Conservation (phyloP, 2,797 vertebrate genomes). For the Poecilia picta region DNA sequence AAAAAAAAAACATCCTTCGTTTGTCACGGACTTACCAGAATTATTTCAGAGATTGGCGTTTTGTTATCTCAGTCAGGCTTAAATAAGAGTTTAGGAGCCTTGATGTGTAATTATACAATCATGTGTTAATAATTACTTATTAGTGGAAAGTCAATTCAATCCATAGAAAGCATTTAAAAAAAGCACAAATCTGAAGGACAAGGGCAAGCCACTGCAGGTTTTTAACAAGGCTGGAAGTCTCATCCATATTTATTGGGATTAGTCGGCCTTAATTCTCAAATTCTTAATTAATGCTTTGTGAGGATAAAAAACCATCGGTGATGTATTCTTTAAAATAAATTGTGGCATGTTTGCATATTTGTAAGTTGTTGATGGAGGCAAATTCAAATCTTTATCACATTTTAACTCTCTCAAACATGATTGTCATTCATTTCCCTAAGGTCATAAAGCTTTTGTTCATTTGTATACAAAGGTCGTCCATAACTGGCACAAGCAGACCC, state of each 20-base stretch:
- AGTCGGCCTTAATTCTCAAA: constrained; percentile 58
- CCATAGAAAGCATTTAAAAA: constrained; percentile 31
- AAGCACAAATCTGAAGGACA: constrained; percentile 35
- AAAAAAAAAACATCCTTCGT: constrained; percentile 58
- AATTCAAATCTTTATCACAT: constrained; percentile 18
- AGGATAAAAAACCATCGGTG: constrained; percentile 35
- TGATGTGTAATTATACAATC: constrained; percentile 53
- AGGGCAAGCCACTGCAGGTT: constrained; percentile 50
- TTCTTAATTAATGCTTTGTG: constrained; percentile 53
- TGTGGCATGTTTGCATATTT: constrained; percentile 18
- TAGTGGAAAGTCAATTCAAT: constrained; percentile 41
- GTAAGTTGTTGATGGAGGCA: constrained; percentile 7
- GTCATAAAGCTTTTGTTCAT: constrained; percentile 16
- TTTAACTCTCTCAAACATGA: constrained; percentile 21
- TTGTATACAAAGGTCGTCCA: constrained; percentile 31
- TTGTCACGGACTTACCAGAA: constrained; percentile 44
- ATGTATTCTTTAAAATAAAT: constrained; percentile 21
- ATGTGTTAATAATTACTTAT: constrained; percentile 57
- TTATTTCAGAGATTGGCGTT: constrained; percentile 41
- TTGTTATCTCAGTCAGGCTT: constrained; percentile 27
- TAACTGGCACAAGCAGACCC: constrained; percentile 21
- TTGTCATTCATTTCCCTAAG: background rate
- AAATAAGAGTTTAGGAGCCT: constrained; percentile 42
- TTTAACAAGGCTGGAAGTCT: constrained; percentile 45
- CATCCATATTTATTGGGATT: constrained; percentile 74